Conservation (phyloP, 2,113 vertebrate genomes). For the Sceloporus tristichus region DNA sequence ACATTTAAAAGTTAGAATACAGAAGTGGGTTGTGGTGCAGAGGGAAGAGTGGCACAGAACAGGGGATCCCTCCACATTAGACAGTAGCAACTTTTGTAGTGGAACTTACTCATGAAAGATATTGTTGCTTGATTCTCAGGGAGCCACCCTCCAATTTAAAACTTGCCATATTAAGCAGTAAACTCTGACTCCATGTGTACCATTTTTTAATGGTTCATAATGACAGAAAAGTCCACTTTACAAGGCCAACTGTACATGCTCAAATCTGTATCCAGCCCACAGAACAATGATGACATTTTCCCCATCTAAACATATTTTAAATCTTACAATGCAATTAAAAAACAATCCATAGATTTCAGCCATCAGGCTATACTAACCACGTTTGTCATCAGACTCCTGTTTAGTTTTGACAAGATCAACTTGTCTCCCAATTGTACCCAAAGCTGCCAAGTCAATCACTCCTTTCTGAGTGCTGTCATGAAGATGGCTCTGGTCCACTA, state of each 20-base stretch:
- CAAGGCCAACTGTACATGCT: background rate
- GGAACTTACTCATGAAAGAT: too few relatives aligned
- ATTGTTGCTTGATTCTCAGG: too few relatives aligned
- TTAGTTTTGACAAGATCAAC: conserved; percentile 94
- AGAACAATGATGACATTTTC: background rate
- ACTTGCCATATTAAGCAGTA: background rate
- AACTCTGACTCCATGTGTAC: background rate
- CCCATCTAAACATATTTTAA: background rate
- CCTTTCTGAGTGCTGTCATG: conserved; percentile 89
- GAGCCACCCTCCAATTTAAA: too few relatives aligned
- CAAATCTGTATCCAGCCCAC: background rate
- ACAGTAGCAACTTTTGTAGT: too few relatives aligned
- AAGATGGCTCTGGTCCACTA: conserved; percentile 91
- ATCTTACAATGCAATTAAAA: background rate
- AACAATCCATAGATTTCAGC: background rate
- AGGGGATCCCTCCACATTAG: too few relatives aligned
- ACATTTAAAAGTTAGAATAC: too few relatives aligned
- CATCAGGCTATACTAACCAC: conserved; percentile 78
- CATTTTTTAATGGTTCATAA: background rate
- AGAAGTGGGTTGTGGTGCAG: too few relatives aligned
- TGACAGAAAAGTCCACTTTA: background rate
- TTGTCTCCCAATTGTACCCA: conserved; percentile 93
- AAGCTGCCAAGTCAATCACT: conserved; percentile 87
- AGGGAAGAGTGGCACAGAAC: too few relatives aligned
- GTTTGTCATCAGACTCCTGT: conserved; percentile 92